phyloP scores from a whole-genome alignment of 1,140 invertebrate species.

The Macrocentrus cingulum region DNA sequence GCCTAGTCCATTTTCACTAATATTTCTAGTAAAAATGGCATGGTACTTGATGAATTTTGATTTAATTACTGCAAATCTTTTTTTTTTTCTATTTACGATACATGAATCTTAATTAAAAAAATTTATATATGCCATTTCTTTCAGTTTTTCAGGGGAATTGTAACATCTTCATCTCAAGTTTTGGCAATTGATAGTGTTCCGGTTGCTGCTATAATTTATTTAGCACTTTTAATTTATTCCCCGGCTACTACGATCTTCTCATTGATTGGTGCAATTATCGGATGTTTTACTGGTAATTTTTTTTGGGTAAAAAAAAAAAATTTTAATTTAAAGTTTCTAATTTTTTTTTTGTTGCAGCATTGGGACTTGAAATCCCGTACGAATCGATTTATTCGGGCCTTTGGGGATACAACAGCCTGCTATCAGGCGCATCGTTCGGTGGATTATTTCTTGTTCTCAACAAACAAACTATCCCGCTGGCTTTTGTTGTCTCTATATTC shows the following conservation, averaged over 20 bases:
- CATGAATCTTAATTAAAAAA: too few species aligned
- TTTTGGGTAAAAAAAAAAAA: too few species aligned
- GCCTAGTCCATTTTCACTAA: too few species aligned
- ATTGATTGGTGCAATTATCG: conserved; percentile 49
- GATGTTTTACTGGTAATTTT: conserved; percentile 50
- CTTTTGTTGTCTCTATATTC: conserved; percentile 46
- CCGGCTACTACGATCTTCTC: conserved; percentile 50
- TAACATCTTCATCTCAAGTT: conserved; percentile 52
- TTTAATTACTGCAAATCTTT: too few species aligned
- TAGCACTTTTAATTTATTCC: conserved; percentile 55
- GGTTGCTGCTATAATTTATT: conserved; percentile 49
- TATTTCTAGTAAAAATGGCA: too few species aligned
- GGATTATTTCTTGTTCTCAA: conserved; percentile 53
- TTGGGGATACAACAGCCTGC: conserved; percentile 55
- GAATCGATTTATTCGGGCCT: conserved; percentile 47
- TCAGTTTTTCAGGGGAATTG: conserved; percentile 51
- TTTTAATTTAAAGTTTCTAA: too few species aligned
- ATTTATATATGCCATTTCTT: too few species aligned
- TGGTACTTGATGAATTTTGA: too few species aligned
- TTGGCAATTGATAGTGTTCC: conserved; percentile 46
- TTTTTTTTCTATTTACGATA: too few species aligned
- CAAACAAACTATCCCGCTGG: conserved; percentile 45
- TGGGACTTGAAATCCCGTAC: conserved; percentile 39
- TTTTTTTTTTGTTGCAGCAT: conserved; percentile 29
- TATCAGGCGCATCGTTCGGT: conserved; percentile 49